Evolutionary conservation across 2,113 vertebrate genomes (phyloP), one percentile per base, ranked within the genome.

Genomic region (Eurystomus gularis): DNA sequence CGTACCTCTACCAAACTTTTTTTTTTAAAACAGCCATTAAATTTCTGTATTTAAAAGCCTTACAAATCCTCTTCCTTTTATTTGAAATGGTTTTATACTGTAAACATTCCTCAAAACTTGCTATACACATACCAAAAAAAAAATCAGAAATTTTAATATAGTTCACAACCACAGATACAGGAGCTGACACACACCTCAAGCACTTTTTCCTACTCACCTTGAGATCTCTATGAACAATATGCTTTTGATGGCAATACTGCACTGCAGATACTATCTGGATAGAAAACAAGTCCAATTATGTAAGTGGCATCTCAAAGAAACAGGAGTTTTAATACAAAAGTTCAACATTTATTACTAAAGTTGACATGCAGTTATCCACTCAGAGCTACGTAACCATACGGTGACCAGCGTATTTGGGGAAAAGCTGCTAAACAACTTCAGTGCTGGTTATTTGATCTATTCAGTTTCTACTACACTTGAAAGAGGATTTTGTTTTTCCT

Each of bases 231-330:
- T 99, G 99, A 94, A 99, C 99, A 72, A 99, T 99, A 97, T 98
- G 99, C 97, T 99, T 99, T 97, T 99, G 99, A 97, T 99, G 99
- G 96, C 99, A 99, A 97, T 99, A 99, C 97, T 99, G 99, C 97
- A 99, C 99, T 78, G 99, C 99, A 82, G 99, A 99, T 57, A 99
- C 99, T n/a, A 99, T 99, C 99, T 99, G 70, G 80, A 96, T 28
- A 93, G 69, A 93, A 97, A 96, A 97, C 57, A 98, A 57, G 23
- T 31, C 68, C 65, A 60, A 70, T 87, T 95, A 97, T 24, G 69
- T 54, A 96, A 96, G 88, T 95, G 66, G 88, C 44, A 96, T 37
- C 48, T 83, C 69, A 70, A 92, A 95, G 61, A 79, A 79, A 42
- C 7, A 52, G 11, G 11, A 91, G 9, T 51, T 86, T 40, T 51